These are phyloP conservation scores for Paelopatides confundens DNA, from an alignment of 53 echinoderm and acorn worm species.

Conservation along the genomic window DNA sequence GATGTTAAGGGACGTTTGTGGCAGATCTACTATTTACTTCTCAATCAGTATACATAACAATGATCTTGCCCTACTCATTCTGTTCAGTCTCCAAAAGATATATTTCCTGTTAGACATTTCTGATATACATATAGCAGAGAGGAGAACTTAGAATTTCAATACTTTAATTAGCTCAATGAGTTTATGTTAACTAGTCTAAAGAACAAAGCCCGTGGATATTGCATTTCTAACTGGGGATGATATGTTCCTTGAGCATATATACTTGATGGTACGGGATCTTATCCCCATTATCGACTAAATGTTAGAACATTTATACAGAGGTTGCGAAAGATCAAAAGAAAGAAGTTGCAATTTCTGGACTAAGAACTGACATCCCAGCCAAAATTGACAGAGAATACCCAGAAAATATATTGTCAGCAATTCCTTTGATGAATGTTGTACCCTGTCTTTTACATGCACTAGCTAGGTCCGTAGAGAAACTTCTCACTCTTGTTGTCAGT, in stretches of 20 bases:
- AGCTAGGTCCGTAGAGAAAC: neutral
- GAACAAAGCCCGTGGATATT: neutral
- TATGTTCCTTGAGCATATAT: conserved; percentile 69
- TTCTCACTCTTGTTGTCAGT: neutral
- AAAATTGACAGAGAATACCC: neutral
- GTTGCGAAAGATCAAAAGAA: conserved; percentile 49
- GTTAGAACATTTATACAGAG: conserved; percentile 75
- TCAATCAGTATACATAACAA: too few species aligned
- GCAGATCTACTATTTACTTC: too few species aligned
- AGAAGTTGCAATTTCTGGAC: neutral
- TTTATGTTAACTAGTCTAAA: neutral
- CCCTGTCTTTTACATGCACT: conserved; percentile 10
- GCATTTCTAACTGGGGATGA: conserved; percentile 62
- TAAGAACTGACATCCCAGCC: neutral
- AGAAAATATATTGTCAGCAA: neutral
- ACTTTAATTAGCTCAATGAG: neutral
- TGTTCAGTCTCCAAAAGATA: neutral
- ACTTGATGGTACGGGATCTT: conserved; percentile 69
- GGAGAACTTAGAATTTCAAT: conserved; percentile 46
- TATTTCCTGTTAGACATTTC: conserved; percentile 66
- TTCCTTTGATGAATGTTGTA: neutral
- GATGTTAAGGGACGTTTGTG: too few species aligned
- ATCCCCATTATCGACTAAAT: conserved; percentile 50
- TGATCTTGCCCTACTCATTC: too few species aligned
- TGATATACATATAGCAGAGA: conserved; percentile 72